These are phyloP conservation scores for Eristalis intricaria DNA, from an alignment of 2,888 invertebrate genomes.

Conservation along the genomic window DNA sequence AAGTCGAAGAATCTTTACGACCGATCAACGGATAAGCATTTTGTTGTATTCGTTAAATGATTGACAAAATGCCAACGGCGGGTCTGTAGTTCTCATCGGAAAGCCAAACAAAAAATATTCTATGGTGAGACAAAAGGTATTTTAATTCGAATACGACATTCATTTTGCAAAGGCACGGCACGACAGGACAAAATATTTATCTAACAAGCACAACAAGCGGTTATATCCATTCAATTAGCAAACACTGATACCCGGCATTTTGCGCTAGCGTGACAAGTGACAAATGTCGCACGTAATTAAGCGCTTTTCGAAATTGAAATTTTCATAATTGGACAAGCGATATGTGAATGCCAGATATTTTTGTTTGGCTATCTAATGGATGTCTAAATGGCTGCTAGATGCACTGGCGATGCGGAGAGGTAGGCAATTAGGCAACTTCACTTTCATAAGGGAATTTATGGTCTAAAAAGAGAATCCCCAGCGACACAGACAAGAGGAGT, in stretches of 20 bases:
- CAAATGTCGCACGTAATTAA: not conserved
- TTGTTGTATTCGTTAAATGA: not conserved
- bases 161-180: not conserved
- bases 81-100: not conserved
- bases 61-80: not conserved
- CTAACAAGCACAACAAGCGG: no score
- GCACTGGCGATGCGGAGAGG: no score
- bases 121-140: not conserved
- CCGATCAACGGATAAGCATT: not conserved
- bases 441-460: no score
- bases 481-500: no score
- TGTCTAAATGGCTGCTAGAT: no score
- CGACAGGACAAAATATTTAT: no score
- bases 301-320: not conserved
- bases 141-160: not conserved
- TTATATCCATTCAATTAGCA: no score
- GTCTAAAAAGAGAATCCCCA: no score
- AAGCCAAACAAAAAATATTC: not conserved
- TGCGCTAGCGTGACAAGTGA: not conserved
- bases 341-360: no score
- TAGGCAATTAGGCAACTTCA: no score
- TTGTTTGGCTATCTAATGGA: no score
- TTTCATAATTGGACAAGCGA: not conserved
- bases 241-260: no score
- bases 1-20: not conserved